Percentiles rank a stretch among this genome's conserved stretches.
Conservation (phyloP, 2,888 invertebrate species). For the Resseliella maxima region DNA sequence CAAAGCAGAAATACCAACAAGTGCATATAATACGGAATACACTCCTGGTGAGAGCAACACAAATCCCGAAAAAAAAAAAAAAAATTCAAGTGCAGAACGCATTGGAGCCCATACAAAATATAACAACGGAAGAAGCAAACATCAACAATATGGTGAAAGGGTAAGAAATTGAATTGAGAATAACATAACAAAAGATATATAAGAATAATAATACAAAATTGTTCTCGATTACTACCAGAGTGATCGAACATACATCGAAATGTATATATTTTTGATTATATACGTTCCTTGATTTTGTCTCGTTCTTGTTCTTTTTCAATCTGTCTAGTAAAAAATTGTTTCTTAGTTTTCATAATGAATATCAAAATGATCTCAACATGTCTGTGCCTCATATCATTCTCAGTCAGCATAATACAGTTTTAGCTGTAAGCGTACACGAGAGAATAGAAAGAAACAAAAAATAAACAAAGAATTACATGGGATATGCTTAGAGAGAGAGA, state of each 20-base stretch:
- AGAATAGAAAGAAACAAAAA: background rate
- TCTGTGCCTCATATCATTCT: background rate
- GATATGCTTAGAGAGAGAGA: too few species aligned
- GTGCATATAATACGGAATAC: background rate
- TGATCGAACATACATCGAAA: too few species aligned
- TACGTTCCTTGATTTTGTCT: too few species aligned
- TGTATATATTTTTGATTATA: too few species aligned
- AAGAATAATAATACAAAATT: background rate
- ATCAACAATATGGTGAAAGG: slow-evolving; percentile 49
- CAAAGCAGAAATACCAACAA: slow-evolving; percentile 9
- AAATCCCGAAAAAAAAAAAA: too few species aligned
- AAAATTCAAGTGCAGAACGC: background rate
- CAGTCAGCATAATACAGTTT: background rate
- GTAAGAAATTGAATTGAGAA: background rate
- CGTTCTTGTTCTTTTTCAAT: too few species aligned
- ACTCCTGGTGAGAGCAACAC: background rate
- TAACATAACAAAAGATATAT: background rate
- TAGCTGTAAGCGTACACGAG: background rate
- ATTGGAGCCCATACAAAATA: slow-evolving; percentile 27
- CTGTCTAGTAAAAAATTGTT: too few species aligned
- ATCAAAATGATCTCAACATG: background rate
- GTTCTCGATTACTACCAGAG: background rate
- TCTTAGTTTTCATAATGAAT: too few species aligned
- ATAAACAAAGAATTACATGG: slow-evolving; percentile 33
- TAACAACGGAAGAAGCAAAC: slow-evolving; percentile 50